A percentile compares a stretch with the other conserved stretches of the same genome.
Conservation (phyloP, 2,888 invertebrate genomes). For the Eremobia ochroleuca region DNA sequence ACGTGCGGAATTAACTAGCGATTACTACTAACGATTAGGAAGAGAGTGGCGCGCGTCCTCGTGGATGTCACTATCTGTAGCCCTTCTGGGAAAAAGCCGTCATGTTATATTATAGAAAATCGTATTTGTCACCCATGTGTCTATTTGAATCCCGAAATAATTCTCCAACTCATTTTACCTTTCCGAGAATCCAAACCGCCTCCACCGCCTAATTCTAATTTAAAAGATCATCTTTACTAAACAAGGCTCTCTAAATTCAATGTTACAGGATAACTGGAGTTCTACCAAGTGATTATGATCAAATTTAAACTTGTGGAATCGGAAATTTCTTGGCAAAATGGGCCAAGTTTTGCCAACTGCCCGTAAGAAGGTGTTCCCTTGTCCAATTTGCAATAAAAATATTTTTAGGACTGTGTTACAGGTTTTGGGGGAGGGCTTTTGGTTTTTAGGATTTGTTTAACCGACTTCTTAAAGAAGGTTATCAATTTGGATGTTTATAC, state of each 20-base stretch:
- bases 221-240: constrained; percentile 46
- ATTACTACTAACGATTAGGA: too few relatives aligned
- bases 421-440: neutral
- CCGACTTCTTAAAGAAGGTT: too few relatives aligned
- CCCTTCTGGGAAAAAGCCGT: neutral
- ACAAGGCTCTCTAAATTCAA: constrained; percentile 59
- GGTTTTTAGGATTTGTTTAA: neutral
- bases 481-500: too few relatives aligned
- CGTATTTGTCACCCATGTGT: neutral
- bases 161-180: neutral
- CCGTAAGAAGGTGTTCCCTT: constrained; percentile 49
- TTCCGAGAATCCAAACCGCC: neutral
- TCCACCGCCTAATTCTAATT: constrained; percentile 21
- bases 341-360: constrained; percentile 61
- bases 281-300: constrained; percentile 67
- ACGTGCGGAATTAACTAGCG: too few relatives aligned
- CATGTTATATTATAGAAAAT: neutral
- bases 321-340: constrained; percentile 57
- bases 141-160: neutral
- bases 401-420: constrained; percentile 12
- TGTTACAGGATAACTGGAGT: constrained; percentile 52
- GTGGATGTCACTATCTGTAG: too few relatives aligned
- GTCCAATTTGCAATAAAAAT: constrained; percentile 68
- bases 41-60: too few relatives aligned
- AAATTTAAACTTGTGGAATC: constrained; percentile 68